Percentiles rank a stretch among this genome's conserved stretches.
phyloP scores from a whole-genome alignment of 2,888 invertebrate genomes.

The Linnaemya tessellans region DNA sequence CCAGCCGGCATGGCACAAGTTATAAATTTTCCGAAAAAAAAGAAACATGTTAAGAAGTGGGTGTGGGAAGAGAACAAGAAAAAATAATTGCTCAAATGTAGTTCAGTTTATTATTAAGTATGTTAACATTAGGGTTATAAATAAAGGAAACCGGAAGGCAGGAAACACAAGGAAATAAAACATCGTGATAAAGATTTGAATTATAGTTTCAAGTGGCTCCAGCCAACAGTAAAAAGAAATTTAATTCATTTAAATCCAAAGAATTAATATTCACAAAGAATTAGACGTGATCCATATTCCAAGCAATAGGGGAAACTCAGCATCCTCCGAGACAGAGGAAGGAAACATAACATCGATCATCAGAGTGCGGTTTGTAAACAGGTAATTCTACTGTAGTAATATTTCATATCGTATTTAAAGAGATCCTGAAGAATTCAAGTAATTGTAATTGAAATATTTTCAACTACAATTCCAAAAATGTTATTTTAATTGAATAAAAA shows the following conservation, averaged over 20 bases:
- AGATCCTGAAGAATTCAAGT: no score
- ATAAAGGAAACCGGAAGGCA: constrained; percentile 53
- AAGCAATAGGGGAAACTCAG: no score
- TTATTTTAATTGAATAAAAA: no score
- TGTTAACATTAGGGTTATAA: constrained; percentile 61
- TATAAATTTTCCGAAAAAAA: constrained; percentile 36
- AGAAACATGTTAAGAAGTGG: constrained; percentile 29
- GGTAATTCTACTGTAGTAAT: no score
- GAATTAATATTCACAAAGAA: not conserved
- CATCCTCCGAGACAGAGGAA: no score
- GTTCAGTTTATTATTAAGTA: constrained; percentile 59
- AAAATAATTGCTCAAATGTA: constrained; percentile 52
- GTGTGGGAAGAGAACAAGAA: constrained; percentile 22
- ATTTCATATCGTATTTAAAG: no score
- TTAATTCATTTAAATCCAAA: not conserved
- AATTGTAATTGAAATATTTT: no score
- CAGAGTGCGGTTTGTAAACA: no score
- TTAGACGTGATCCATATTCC: no score
- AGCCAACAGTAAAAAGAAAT: not conserved
- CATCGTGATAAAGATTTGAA: constrained; percentile 56
- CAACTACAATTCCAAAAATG: no score
- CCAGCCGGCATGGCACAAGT: constrained; percentile 26
- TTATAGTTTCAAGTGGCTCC: constrained; percentile 26
- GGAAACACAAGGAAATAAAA: constrained; percentile 61
- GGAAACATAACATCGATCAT: no score